Conservation (phyloP, 2,113 vertebrate species). For the Rhabdomys dilectus region DNA sequence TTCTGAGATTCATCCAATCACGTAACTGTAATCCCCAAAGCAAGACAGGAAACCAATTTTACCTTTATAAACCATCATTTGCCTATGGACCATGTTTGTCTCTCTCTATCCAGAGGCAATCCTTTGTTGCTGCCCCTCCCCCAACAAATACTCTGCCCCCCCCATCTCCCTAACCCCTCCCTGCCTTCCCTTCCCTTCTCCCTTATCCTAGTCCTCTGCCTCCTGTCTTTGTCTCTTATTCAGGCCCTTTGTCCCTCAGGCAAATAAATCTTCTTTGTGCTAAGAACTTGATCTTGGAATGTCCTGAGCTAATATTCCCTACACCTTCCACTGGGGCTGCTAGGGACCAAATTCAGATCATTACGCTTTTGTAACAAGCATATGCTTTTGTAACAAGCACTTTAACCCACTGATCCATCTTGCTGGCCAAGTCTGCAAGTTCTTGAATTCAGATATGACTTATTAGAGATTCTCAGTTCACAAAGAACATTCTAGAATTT, state of each 20-base stretch:
- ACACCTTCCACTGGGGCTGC: not conserved
- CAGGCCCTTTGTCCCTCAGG: not conserved
- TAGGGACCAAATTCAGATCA: not conserved
- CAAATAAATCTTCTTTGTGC: not conserved
- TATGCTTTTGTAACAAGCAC: not conserved
- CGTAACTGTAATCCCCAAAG: no score
- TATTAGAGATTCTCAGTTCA: not conserved
- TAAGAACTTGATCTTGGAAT: not conserved
- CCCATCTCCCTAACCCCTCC: no score
- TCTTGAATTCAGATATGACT: not conserved
- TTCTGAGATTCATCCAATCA: no score
- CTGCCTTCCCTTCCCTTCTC: not conserved
- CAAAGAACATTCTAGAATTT: not conserved
- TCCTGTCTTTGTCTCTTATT: no score
- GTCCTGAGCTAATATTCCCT: not conserved
- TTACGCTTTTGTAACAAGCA: not conserved
- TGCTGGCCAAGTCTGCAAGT: not conserved
- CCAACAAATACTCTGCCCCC: no score
- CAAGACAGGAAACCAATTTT: no score
- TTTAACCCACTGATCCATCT: not conserved
- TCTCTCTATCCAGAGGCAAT: not conserved
- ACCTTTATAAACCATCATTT: no score
- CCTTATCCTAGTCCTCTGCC: not conserved
- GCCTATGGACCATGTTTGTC: not conserved
- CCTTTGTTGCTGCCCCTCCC: not conserved